Base-by-base conservation (phyloP, 1,140 invertebrate species). In the Ladona fulva region DNA sequence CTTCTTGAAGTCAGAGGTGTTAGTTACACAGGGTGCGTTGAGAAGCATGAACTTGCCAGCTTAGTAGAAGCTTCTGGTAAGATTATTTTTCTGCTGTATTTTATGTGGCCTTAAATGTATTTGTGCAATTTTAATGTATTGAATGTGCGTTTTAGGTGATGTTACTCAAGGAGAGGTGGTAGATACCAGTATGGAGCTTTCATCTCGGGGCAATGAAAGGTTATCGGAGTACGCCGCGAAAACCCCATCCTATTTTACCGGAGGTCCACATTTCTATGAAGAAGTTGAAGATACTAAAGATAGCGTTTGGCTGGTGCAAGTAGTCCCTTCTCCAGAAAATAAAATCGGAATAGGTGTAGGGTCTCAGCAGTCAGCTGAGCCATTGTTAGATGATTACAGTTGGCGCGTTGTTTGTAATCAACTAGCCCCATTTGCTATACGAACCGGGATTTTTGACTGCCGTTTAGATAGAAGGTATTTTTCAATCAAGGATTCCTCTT, bases 251-350 rank as follows among this genome's bases (percentile, higher is more conserved):
- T 84, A 86, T 78, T 89, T 88, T 80, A 85, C 84, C 16, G 84
- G 86, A 77, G 87, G 86, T 24, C 80, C 83, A 78, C 85, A 88
- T 81, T 88, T 88, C 80, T 85, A 86, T 79, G 86, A 88, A 80
- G 83, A 88, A 82, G 87, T 89, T 5, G 87, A 89, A 80, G 87
- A 89, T 81, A 86, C 86, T 14, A 88, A 88, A 81, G 88, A 89
- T 81, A 87, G 87, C 82, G 86, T 88, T 6, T 89, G 88, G 88
- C 78, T 89, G 14, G 86, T 89, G 0, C 86, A 88, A 80, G 86
- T 89, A 10, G 78, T 84, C 22, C 78, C 81, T 11, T 76, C 78
- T 77, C n/a, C 14, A 66, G 52, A 22, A 12, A 66, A 22, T 66
- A 66, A 22, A 66, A 66, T 16, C 14, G 52, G 52, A 1, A 66